Evolutionary conservation across 2,888 invertebrate species (phyloP), one percentile per base, ranked within the genome.

Genomic region (Tyria jacobaeae): DNA sequence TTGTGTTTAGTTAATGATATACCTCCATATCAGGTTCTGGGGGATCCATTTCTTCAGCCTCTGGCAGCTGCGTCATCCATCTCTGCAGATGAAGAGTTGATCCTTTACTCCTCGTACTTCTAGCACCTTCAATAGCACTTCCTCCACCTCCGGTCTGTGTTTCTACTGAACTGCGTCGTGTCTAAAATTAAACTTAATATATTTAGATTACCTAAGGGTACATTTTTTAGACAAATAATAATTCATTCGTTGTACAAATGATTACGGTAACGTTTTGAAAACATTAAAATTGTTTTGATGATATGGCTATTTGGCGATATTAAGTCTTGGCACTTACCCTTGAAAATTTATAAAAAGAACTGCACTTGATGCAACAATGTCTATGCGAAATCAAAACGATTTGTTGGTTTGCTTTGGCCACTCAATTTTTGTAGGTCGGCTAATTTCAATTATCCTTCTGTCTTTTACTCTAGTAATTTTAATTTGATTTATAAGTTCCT

Each of bases 11-110:
- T 48, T 14, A 24, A 21, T 15, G 24, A 49, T 53, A 54, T 76
- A 94, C 94, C 89, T 96, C 96, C 82, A 95, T 94, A 52, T 95
- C 94, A 3, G 94, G 90, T 82, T 95, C 95, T 15, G 91, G 91
- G 24, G 91, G 91, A 64, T 94, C 94, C 75, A 93, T 70, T 59
- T 94, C 94, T 70, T 95, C 95, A 53, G 95, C 92, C 70, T 96
- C 96, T 55, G 97, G 94, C 66, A 97, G 95, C 5, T 96, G 96
- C 63, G 96, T 96, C 96, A 97, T 97, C 97, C 97, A 97, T 79
- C 96, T 95, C 70, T 97, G 96, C 71, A 97, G 90, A 78, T 97
- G 97, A 54, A 96, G 86, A 0, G 96, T 96, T 60, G 96, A 96
- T 17, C 96, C 96, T 84, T 95, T 96, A 78, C 96, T 95, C 54